Base-by-base conservation (phyloP, 1,140 invertebrate species). In the Diabrotica virgifera region DNA sequence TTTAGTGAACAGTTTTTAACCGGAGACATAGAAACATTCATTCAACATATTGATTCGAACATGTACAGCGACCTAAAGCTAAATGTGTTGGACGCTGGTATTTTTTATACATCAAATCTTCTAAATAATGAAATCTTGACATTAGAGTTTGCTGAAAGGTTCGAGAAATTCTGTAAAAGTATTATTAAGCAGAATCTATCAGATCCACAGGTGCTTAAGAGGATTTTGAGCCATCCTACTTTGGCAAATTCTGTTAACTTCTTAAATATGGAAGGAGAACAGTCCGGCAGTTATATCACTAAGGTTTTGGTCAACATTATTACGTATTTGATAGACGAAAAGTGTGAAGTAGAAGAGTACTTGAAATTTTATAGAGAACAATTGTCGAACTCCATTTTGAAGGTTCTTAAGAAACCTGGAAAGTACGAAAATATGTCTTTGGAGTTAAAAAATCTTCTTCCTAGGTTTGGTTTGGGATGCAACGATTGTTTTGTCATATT, bases 221-320 rank as follows among this genome's bases (percentile, higher is more conserved):
- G 64, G 7, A 50, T 73, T 40, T 65, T 73, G 36, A 61, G 50
- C 9, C 66, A 73, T 36, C 61, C 63, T 0, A 37, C 52, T 63
- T 62, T 87, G 54, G 68, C 87, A 5, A 78, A 83, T 69, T 82
- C 82, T 71, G 86, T 86, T 69, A 80, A 80, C 62, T 79, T 82
- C 35, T 68, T 83, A 13, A 71, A 80, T 66, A 81, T 81, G 70
- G 74, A 75, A 40, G 72, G 78, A 55, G 74, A 57, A 11, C 52
- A 9, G 36, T 59, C 61, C 40, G 12, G 7, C 67, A 74, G 77
- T 65, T 70, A 80, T 57, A 71, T 82, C 2, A 86, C 83, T 0
- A 70, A 77, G 55, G 80, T 82, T 65, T 64, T 86, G 13, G 61
- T 83, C 14, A 69, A 82, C 59, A 67, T 83, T 24, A 70, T 82